A percentile compares a stretch with the other conserved stretches of the same genome.
These are phyloP conservation scores for Thinocorus orbignyianus DNA, from an alignment of 2,113 vertebrate species.

Conservation along the genomic window DNA sequence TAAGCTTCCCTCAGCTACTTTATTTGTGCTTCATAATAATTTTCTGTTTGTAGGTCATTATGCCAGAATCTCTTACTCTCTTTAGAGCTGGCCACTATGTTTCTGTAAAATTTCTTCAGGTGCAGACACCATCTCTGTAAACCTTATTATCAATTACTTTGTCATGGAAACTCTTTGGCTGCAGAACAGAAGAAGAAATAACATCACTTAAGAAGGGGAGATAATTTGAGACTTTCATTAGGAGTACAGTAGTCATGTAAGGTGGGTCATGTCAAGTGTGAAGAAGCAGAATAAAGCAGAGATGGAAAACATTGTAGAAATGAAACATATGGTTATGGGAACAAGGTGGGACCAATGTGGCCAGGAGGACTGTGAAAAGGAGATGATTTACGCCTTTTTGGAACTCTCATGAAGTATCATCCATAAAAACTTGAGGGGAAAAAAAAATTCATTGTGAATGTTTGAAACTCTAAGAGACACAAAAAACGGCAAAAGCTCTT, in stretches of 20 bases:
- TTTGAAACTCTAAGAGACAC: neutral
- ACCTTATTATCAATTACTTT: neutral
- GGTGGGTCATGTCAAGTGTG: neutral
- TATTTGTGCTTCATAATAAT: neutral
- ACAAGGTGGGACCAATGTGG: neutral
- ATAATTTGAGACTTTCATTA: neutral
- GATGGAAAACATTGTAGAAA: neutral
- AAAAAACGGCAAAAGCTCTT: neutral
- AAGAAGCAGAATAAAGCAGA: neutral
- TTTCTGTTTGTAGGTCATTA: neutral
- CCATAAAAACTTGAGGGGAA: neutral
- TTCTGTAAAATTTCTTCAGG: neutral
- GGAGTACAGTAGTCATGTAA: neutral
- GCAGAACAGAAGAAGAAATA: neutral
- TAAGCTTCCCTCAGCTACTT: neutral
- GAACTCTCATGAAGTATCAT: neutral
- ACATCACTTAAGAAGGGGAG: neutral
- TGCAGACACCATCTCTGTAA: neutral
- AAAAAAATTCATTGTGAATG: neutral
- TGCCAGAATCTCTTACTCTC: neutral
- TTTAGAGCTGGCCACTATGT: neutral
- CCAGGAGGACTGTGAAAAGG: neutral
- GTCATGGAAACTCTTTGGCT: neutral
- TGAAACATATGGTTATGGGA: neutral
- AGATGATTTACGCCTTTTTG: neutral